phyloP scores from a whole-genome alignment of 1,140 invertebrate genomes.

The Rhopalosiphum padi region DNA sequence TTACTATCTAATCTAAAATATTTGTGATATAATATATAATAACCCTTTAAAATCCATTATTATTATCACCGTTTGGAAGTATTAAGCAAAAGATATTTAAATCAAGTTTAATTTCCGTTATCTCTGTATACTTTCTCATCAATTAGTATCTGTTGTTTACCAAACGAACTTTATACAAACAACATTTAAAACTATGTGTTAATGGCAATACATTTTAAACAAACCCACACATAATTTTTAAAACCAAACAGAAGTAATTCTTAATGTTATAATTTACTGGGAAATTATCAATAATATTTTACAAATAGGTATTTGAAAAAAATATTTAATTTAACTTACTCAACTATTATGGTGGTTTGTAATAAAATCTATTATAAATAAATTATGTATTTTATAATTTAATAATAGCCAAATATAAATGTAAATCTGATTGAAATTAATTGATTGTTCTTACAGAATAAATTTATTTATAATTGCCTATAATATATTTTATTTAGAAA shows the following conservation, averaged over 20 bases:
- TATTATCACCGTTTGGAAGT: background rate
- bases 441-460: background rate
- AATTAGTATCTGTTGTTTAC: background rate
- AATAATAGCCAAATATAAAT: too few species aligned
- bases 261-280: background rate
- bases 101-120: background rate
- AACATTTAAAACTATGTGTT: background rate
- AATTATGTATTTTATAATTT: too few species aligned
- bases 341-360: background rate
- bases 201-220: background rate
- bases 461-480: background rate
- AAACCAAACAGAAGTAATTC: background rate
- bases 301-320: background rate
- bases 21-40: too few species aligned
- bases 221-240: background rate
- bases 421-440: background rate
- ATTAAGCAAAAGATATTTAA: background rate
- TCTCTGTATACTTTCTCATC: background rate
- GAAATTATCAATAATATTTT: background rate
- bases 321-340: background rate
- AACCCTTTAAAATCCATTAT: background rate
- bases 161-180: background rate
- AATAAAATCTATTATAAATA: background rate
- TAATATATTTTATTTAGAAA: too few species aligned
- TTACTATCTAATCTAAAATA: background rate